Conservation (phyloP, 2,797 vertebrate genomes). For the Chelonia mydas region DNA sequence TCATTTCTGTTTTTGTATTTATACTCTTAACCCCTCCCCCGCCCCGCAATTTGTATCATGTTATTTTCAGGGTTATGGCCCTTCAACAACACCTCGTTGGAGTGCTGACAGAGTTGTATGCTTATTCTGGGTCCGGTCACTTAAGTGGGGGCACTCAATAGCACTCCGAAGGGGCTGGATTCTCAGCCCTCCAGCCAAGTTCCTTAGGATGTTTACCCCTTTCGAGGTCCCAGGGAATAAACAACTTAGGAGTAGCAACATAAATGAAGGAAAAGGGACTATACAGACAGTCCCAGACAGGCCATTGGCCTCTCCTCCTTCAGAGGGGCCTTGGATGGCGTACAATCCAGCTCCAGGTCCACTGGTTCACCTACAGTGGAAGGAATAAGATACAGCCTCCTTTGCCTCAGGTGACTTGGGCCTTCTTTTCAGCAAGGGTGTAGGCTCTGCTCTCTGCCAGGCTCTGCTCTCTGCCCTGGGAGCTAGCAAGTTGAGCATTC, state of each 20-base stretch:
- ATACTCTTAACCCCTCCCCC: not conserved
- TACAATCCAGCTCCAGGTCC: not conserved
- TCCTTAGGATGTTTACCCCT: not conserved
- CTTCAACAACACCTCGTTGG: not conserved
- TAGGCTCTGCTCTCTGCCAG: not conserved
- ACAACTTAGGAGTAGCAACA: not conserved
- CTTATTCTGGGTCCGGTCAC: not conserved
- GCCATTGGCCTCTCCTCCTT: not conserved
- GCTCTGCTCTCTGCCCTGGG: not conserved
- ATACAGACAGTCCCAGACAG: not conserved
- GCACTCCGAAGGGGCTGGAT: not conserved
- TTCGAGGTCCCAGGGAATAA: not conserved
- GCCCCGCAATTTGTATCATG: not conserved
- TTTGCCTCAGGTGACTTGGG: not conserved
- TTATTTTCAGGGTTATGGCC: not conserved
- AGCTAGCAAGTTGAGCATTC: not conserved
- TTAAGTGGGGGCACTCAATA: not conserved
- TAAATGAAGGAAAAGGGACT: not conserved
- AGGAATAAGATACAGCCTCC: not conserved
- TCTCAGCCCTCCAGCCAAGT: not conserved
- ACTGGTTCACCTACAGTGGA: not conserved
- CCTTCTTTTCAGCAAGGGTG: not conserved
- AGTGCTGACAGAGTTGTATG: not conserved
- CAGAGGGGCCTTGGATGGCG: not conserved
- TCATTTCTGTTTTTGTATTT: not conserved